Evolutionary conservation across 2,797 vertebrate species (phyloP), one percentile per base, ranked within the genome.

Genomic region (Rhinichthys osculus): DNA sequence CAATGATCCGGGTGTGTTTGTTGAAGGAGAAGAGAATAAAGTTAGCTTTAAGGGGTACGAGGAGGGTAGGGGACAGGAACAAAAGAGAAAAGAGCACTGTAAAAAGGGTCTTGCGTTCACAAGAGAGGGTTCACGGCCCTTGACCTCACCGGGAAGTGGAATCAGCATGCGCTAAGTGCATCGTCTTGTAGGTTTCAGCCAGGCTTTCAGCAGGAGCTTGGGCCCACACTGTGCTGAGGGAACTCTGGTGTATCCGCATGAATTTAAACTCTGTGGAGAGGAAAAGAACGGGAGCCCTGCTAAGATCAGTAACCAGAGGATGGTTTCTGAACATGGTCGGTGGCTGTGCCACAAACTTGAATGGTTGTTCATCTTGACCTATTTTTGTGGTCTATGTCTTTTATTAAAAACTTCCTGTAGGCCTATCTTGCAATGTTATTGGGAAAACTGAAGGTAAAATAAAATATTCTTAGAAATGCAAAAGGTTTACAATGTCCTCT

Each of bases 101-200:
- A 64, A 80, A 85, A 74, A 54, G 33, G n/a, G 16, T 33, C 6
- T 54, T 7, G 42, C 33, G n/a, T 52, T 81, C 59, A 66, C 42
- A 52, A 73, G 70, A 79, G 52, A 54, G 33, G 67, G 84, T 81
- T 81, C 70, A 85, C 8, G 33, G 81, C 82, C 83, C 78, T 71
- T 78, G 33, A 85, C 88, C 91, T 89, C 90, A 87, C 87, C 85
- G 86, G 89, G 81, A 87, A 85, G 82, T 72, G 27, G 89, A 86
- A 92, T 88, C 94, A 95, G 95, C 92, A 52, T 93, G 94, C 78
- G 13, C 70, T 91, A 92, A 95, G 93, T 95, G 95, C 90, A 76
- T 85, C 92, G 76, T 93, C 91, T 87, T 95, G 94, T 94, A 82
- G 86, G 69, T 92, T 77, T 85, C 82, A 66, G 78, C 86, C 72